A percentile compares a stretch with the other conserved stretches of the same genome.
These are phyloP conservation scores for Bujurquina vittata DNA, from an alignment of 2,113 vertebrate genomes.

Conservation along the genomic window DNA sequence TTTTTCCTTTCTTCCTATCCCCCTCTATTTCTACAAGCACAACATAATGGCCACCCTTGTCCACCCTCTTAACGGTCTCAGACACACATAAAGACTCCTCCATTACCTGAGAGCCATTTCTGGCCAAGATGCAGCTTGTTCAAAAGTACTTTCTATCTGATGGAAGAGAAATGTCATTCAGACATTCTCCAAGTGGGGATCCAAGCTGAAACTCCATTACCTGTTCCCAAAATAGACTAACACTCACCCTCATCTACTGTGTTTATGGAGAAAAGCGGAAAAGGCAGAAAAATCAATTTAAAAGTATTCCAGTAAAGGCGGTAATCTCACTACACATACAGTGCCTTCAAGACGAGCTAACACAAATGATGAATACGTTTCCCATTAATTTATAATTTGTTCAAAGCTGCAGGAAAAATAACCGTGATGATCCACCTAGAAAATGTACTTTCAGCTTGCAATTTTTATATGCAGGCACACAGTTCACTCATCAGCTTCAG, in stretches of 20 bases:
- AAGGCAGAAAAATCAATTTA: background rate
- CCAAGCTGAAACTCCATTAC: conserved; percentile 45
- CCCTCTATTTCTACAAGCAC: conserved; percentile 7
- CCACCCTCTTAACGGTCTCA: conserved; percentile 24
- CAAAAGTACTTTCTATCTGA: conserved; percentile 37
- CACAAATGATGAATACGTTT: background rate
- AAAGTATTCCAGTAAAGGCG: background rate
- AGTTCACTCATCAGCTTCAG: background rate
- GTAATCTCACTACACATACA: background rate
- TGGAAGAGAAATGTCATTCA: conserved; percentile 58
- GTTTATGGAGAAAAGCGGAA: conserved; percentile 2
- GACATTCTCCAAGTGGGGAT: conserved; percentile 47
- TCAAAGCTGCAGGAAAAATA: background rate
- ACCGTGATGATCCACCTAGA: too few relatives aligned
- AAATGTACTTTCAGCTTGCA: background rate
- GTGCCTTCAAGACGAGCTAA: background rate
- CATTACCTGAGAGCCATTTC: conserved; percentile 46
- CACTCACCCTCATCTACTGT: background rate
- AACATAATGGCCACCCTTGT: conserved; percentile 41
- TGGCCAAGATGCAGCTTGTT: conserved; percentile 19
- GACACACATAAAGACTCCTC: conserved; percentile 47
- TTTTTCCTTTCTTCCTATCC: background rate
- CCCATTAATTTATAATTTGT: background rate
- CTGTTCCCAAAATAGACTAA: conserved; percentile 42
- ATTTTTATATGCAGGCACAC: background rate